phyloP scores from a whole-genome alignment of 2,797 vertebrate genomes.

The Gymnothorax reevesii region DNA sequence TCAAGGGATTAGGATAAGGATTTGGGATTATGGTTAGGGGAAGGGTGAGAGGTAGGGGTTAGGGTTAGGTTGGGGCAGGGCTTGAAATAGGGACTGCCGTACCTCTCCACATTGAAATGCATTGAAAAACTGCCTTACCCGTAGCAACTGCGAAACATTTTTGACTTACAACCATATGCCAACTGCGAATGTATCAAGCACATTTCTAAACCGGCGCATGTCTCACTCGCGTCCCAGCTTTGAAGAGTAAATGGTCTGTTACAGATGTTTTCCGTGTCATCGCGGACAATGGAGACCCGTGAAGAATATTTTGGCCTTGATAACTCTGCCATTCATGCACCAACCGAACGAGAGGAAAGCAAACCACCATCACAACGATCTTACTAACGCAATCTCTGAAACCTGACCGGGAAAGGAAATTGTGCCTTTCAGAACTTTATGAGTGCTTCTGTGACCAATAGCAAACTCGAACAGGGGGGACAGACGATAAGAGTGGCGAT shows the following conservation, averaged over 20 bases:
- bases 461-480: neutral
- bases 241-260: neutral
- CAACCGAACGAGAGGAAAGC: slow-evolving; percentile 2
- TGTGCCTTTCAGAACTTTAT: neutral
- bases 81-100: no score
- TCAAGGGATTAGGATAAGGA: no score
- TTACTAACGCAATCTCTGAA: slow-evolving; percentile 21
- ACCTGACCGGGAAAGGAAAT: neutral
- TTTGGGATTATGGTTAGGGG: no score
- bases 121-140: no score
- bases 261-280: neutral
- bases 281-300: neutral
- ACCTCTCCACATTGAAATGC: no score
- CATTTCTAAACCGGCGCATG: neutral
- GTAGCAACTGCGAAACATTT: no score
- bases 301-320: slow-evolving; percentile 1
- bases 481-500: neutral
- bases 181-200: neutral
- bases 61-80: no score
- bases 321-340: neutral
- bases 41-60: no score
- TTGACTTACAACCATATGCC: no score
- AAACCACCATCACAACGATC: slow-evolving; percentile 27
- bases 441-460: slow-evolving; percentile 8
- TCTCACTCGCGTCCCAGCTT: slow-evolving; percentile 5